phyloP scores from a whole-genome alignment of 2,797 vertebrate species.

The Hypotaenidia okinawae region DNA sequence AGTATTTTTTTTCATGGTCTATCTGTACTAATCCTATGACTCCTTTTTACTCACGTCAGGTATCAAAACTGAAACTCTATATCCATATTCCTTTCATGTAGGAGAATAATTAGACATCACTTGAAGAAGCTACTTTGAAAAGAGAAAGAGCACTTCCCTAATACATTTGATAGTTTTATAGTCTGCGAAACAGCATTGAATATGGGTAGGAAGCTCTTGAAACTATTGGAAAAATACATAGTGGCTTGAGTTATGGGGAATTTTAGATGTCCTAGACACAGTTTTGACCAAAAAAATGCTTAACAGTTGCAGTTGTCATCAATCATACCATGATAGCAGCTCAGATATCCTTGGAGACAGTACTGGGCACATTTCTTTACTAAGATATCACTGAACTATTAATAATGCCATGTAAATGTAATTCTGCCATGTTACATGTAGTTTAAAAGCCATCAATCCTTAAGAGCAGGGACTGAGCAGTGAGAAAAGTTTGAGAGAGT shows the following conservation, averaged over 20 bases:
- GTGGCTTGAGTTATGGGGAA: neutral
- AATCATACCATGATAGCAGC: neutral
- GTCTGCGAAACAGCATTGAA: neutral
- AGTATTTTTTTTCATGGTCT: neutral
- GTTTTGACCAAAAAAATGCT: neutral
- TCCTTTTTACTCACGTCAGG: neutral
- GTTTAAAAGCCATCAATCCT: neutral
- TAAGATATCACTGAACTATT: neutral
- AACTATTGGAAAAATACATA: neutral
- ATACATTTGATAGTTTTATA: neutral
- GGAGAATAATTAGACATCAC: neutral
- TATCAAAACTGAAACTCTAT: neutral
- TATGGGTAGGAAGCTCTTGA: neutral
- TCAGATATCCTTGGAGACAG: neutral
- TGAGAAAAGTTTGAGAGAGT: neutral
- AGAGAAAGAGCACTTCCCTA: neutral
- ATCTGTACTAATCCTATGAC: conserved; percentile 10
- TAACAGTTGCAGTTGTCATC: neutral
- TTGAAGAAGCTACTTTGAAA: neutral
- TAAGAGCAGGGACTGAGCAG: neutral
- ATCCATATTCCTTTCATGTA: neutral
- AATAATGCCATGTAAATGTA: neutral
- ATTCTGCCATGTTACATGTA: neutral
- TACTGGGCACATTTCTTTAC: neutral
- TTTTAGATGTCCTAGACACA: neutral